Evolutionary conservation across 2,888 invertebrate genomes (phyloP).

Genomic region (Pasiphila rectangulata): DNA sequence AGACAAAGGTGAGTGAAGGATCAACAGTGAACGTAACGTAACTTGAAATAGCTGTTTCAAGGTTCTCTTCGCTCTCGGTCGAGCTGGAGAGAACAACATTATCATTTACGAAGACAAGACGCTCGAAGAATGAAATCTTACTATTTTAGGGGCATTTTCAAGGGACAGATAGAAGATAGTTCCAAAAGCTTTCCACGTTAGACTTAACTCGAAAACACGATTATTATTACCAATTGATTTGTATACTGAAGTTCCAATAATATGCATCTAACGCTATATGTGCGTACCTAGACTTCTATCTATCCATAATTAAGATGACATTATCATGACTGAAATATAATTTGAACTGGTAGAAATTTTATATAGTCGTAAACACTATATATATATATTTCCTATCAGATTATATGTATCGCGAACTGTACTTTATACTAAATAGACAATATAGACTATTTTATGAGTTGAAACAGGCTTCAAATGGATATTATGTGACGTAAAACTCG

Average conservation of each 20-base stretch:
- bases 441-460: slow-evolving; percentile 9
- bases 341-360: slow-evolving; percentile 39
- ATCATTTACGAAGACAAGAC: slow-evolving; percentile 18
- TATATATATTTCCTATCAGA: slow-evolving; percentile 47
- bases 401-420: slow-evolving; percentile 48
- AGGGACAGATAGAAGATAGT: background rate
- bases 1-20: slow-evolving; percentile 50
- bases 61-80: slow-evolving; percentile 23
- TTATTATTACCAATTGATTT: slow-evolving; percentile 3
- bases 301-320: slow-evolving; percentile 49
- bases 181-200: background rate
- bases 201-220: slow-evolving; percentile 2
- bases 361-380: slow-evolving; percentile 47
- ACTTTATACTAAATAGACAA: slow-evolving; percentile 37
- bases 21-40: slow-evolving; percentile 58
- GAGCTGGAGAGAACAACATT: slow-evolving; percentile 27
- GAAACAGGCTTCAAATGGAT: slow-evolving; percentile 7
- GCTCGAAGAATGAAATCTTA: slow-evolving; percentile 1
- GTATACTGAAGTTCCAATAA: slow-evolving; percentile 13
- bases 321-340: slow-evolving; percentile 50
- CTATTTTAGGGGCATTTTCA: slow-evolving; percentile 15
- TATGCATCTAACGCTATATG: slow-evolving; percentile 41
- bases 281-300: slow-evolving; percentile 44
- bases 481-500: slow-evolving; percentile 5
- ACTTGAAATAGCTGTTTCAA: slow-evolving; percentile 64